Base-by-base conservation (phyloP, 2,888 invertebrate genomes). In the Leptinotarsa juncta region DNA sequence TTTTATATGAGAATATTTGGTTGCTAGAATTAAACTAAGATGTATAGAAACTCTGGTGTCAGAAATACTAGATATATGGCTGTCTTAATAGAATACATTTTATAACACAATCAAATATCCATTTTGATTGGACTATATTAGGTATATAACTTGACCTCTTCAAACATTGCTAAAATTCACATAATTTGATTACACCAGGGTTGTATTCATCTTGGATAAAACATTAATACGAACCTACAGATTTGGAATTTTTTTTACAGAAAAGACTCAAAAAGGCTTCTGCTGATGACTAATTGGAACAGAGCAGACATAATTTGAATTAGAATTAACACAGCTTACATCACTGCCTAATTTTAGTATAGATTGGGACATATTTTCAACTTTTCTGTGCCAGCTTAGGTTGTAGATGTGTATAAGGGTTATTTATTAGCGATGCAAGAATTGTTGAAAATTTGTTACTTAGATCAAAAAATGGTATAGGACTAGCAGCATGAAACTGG, bases 181-280 rank as follows among this genome's bases (percentile, higher is more conserved):
- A 42, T 32, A 32, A 32, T 42, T 42, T 42, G 10, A 12, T 42
- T 42, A 42, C 42, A 42, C 42, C 42, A 12, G 42, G 42, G 42
- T 42, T 42, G 12, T 42, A 42, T 42, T 5, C 42, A 42, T 42
- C 42, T 42, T 42, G 10, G 42, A 42, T 42, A 10, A 42, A 42
- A 55, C 32, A 69, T 48, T 49, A 48, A 48, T 20, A 10, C 57
- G 18, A 48, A 69, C 67, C 23, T 48, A 68, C 68, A 55, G 15
- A 57, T 69, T 32, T 48, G n/a, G 15, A 57, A 75, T 76, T 79
- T 85, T 83, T 84, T 85, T 88, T 87, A 83, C 88, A 88, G 88
- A 87, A 87, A 83, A 84, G 87, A 79, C 85, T 87, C 80, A 86
- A 86, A 84, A 87, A 86, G 84, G 85, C 85, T 84, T 85, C 85